A percentile compares a stretch with the other conserved stretches of the same genome.
Conservation (phyloP, 2,888 invertebrate genomes). For the Altica lythri region DNA sequence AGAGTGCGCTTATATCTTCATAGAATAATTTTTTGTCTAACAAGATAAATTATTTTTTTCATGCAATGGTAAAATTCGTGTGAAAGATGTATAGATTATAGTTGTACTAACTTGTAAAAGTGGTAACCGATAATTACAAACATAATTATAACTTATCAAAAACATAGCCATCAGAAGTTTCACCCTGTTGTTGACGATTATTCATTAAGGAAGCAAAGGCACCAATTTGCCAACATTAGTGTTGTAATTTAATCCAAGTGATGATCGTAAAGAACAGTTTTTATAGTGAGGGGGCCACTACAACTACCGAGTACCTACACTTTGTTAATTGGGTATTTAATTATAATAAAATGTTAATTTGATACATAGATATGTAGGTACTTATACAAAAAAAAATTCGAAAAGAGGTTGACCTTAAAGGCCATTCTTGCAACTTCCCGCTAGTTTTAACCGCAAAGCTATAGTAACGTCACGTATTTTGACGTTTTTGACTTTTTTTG, state of each 20-base stretch:
- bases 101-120: constrained; percentile 10
- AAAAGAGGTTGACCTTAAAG: too few relatives aligned
- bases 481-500: too few relatives aligned
- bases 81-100: constrained; percentile 21
- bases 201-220: constrained; percentile 37
- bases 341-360: too few relatives aligned
- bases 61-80: constrained; percentile 9
- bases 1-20: too few relatives aligned
- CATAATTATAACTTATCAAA: constrained; percentile 34
- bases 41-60: neutral
- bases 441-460: too few relatives aligned
- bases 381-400: too few relatives aligned
- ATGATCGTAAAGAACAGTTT: constrained; percentile 30
- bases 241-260: constrained; percentile 33
- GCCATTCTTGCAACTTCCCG: too few relatives aligned
- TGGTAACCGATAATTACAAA: constrained; percentile 27
- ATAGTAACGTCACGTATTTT: too few relatives aligned
- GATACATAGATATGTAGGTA: too few relatives aligned
- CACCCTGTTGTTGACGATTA: constrained; percentile 29
- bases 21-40: neutral
- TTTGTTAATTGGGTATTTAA: too few relatives aligned
- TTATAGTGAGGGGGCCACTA: too few relatives aligned
- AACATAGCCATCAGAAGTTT: constrained; percentile 30
- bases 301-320: too few relatives aligned
- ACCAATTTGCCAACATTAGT: constrained; percentile 35